These are phyloP conservation scores for Anguilla obscura DNA, from an alignment of 2,797 vertebrate species.

Conservation along the genomic window DNA sequence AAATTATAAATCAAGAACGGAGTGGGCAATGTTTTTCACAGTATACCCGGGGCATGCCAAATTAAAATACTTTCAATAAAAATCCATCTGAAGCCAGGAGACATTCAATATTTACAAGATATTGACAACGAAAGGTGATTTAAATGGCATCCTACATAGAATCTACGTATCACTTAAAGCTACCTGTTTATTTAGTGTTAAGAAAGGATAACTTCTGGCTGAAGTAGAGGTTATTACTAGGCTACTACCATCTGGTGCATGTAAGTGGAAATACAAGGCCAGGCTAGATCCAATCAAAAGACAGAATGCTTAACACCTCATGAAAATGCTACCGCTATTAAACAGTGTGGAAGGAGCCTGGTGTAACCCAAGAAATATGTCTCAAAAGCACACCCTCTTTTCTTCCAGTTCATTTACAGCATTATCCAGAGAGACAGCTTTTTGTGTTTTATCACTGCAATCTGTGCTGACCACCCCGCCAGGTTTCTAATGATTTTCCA, in stretches of 20 bases:
- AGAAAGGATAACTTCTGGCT: slow-evolving; percentile 66
- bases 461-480: slow-evolving; percentile 75
- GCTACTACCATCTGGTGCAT: slow-evolving; percentile 83
- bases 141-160: neutral
- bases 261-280: slow-evolving; percentile 70
- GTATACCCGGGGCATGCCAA: neutral
- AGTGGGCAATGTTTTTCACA: neutral
- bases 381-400: slow-evolving; percentile 61
- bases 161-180: neutral
- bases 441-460: slow-evolving; percentile 72
- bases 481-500: slow-evolving; percentile 85
- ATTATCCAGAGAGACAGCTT: slow-evolving; percentile 48
- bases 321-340: slow-evolving; percentile 81
- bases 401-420: slow-evolving; percentile 77
- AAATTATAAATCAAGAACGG: neutral
- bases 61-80: neutral
- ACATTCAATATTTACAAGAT: too few relatives aligned
- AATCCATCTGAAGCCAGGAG: neutral
- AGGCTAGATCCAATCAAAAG: slow-evolving; percentile 66
- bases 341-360: slow-evolving; percentile 67
- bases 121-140: neutral
- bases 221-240: slow-evolving; percentile 35
- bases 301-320: slow-evolving; percentile 82
- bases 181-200: neutral
- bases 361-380: slow-evolving; percentile 68